Evolutionary conservation across 2,113 vertebrate species (phyloP).

Genomic region (Kryptolebias marmoratus): DNA sequence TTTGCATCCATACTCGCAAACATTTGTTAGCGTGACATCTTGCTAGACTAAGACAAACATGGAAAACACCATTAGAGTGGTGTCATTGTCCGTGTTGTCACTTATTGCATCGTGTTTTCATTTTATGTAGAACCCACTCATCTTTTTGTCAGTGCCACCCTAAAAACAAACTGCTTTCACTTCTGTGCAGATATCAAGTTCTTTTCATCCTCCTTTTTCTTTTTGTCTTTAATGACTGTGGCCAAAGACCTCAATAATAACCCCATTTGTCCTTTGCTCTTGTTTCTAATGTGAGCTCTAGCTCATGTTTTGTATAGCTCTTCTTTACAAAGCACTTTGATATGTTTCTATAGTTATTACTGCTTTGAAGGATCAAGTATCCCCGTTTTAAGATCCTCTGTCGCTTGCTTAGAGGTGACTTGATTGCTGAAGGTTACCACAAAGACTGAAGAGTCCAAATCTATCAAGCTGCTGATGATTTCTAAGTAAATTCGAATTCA

Average conservation of each 20-base stretch:
- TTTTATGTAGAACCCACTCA: not conserved
- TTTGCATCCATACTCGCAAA: not conserved
- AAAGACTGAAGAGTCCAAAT: not conserved
- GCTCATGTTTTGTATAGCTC: constrained; percentile 4
- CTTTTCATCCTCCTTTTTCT: not conserved
- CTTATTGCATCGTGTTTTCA: not conserved
- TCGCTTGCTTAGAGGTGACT: not conserved
- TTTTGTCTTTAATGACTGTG: not conserved
- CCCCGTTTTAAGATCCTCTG: constrained; percentile 11
- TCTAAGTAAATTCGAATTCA: not conserved
- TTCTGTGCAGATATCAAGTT: not conserved
- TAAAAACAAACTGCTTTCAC: not conserved
- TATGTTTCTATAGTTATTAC: constrained; percentile 2
- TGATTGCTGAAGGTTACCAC: constrained; percentile 4
- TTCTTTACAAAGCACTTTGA: constrained; percentile 26
- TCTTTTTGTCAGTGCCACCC: not conserved
- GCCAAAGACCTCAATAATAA: not conserved
- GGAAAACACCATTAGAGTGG: not conserved
- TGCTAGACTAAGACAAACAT: not conserved
- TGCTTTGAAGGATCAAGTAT: constrained; percentile 21
- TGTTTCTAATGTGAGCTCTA: not conserved
- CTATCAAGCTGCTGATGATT: not conserved
- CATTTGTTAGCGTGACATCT: not conserved
- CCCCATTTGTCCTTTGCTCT: not conserved
- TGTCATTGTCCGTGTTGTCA: not conserved